Percentiles rank a stretch among this genome's conserved stretches.
Evolutionary conservation across 2,113 vertebrate species (phyloP).

Genomic region (Aviceda subcristata): DNA sequence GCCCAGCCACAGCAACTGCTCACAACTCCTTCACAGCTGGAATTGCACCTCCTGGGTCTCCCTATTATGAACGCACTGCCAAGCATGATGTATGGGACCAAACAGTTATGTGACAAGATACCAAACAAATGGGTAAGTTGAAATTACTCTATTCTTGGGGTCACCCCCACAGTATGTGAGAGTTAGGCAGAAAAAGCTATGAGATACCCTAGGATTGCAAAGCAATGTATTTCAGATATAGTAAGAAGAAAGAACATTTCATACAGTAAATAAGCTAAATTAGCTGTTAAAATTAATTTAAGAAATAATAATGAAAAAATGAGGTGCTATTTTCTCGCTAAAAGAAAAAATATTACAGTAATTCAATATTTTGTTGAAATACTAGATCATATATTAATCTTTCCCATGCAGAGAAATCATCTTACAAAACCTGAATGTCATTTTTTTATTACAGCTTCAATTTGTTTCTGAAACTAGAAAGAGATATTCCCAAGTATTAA

Average conservation of each 20-base stretch:
- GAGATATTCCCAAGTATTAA: not conserved
- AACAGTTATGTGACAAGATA: fast-evolving
- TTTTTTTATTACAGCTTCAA: not conserved
- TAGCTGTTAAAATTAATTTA: not conserved
- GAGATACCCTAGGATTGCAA: not conserved
- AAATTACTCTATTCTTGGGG: not conserved
- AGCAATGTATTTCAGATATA: not conserved
- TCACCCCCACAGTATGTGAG: not conserved
- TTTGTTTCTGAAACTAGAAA: not conserved
- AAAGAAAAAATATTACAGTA: not conserved
- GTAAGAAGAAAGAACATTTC: not conserved
- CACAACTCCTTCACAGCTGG: not conserved
- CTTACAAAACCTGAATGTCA: not conserved
- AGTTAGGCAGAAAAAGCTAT: not conserved
- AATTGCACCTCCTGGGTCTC: not conserved
- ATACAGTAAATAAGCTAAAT: not conserved
- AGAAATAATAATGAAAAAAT: not conserved
- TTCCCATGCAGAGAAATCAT: not conserved
- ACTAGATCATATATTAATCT: not conserved
- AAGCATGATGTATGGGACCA: fast-evolving
- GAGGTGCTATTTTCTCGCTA: not conserved
- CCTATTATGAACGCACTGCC: not conserved
- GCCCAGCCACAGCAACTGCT: not conserved
- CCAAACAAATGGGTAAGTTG: not conserved
- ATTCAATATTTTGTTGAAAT: not conserved